Evolutionary conservation across 2,797 vertebrate species (phyloP), one percentile per base, ranked within the genome.

Genomic region (Oreortyx pictus): DNA sequence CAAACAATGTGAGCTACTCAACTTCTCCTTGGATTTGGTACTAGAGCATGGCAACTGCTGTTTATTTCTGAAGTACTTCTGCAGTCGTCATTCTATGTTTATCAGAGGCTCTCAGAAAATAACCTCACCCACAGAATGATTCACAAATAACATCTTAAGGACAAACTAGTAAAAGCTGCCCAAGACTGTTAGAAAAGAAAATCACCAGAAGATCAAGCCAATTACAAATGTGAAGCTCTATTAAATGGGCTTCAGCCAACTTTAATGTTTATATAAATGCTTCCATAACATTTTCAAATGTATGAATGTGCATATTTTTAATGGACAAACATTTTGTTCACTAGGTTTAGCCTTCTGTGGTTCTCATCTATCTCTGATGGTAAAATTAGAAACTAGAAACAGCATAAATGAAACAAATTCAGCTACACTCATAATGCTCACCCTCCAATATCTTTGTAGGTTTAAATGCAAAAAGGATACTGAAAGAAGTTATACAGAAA

Each of bases 141-240:
- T 87, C 61, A 49, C 27, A 67, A 78, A 82, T 64, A 57, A 1
- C 7, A 19, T 50, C 8, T 24, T 43, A 75, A 64, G 35, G 44
- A 41, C 31, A 83, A 90, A 70, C 5, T 14, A 65, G 22, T 44
- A 71, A 85, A 89, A 91, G 66, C 57, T 89, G 33, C 37, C n/a
- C 7, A 29, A 16, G 70, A 86, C 39, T 1, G 0, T 54, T n/a
- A 50, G 24, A 39, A 75, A 94, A 76, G 24, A 31, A 73, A 0
- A 2, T 59, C 19, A 52, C 54, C 17, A 59, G 9, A 88, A 67
- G 50, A 90, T 37, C 29, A 78, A 86, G 71, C 16, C 65, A 74
- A 14, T 47, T 70, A 50, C 41, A 66, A 77, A 75, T 29, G 11
- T n/a, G 14, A 76, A 31, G 27, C 46, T 77, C 64, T 65, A 61